Evolutionary conservation across 2,113 vertebrate species (phyloP), one percentile per base, ranked within the genome.

Genomic region (Erpornis zantholeuca): DNA sequence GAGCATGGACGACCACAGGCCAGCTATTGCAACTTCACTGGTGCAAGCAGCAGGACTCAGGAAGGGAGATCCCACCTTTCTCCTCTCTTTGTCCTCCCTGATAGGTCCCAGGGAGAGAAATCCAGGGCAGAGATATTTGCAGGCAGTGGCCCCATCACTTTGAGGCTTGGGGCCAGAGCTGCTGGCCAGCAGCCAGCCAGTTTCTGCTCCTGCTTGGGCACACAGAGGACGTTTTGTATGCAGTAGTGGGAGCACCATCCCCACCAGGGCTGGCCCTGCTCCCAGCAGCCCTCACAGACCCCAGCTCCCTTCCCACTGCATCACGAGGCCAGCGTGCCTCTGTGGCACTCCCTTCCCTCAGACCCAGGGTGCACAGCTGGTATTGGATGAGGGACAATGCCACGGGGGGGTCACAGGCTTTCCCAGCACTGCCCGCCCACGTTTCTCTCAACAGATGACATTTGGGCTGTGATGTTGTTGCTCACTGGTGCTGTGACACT

Each of bases 391-490:
- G 35, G 6, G 20, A 47, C 0, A 4, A 20, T n/a, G 27, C 18
- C 0, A 1, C 0, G 31, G 31, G 5, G 5, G 10, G 8, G 6
- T 31, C 31, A 53, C 0, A 2, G 35, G 49, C 64, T 71, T 71
- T 86, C 59, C 77, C 33, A 22, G 53, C 23, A 8, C 29, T 3
- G 19, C 44, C 25, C 3, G 0, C 71, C 68, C 78, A 82, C 3
- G 4, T 29, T 79, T 69, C 35, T 77, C 2, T 40, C 31, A 15
- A 3, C 66, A 65, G 40, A 40, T n/a, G 44, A 23, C 0, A 1
- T 22, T 64, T 28, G 65, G 22, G 38, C 47, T 53, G 17, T 2
- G 10, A 40, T 3, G 2, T 17, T 64, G 38, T 29, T 42, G 38
- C 33, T 64, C 27, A 4, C 15, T 45, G 23, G 25, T 59, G 29